phyloP scores from a whole-genome alignment of 2,888 invertebrate species.

The Aspidapion aeneum region DNA sequence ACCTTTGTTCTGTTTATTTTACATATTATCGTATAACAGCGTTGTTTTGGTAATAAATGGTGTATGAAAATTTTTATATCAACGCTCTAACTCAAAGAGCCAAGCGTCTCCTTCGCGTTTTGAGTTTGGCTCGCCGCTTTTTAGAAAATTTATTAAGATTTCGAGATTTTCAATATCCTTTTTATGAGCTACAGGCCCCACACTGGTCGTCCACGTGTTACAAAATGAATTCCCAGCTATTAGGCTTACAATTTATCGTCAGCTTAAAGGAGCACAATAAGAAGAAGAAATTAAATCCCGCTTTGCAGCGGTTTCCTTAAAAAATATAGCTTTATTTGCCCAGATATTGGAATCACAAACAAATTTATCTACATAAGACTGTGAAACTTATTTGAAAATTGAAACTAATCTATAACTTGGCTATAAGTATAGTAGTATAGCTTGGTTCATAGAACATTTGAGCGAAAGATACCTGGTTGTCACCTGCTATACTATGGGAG shows the following conservation, averaged over 20 bases:
- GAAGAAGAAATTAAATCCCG: slow-evolving; percentile 26
- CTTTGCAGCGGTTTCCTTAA: slow-evolving; percentile 24
- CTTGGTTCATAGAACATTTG: too few relatives aligned
- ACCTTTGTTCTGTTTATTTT: too few relatives aligned
- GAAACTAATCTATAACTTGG: too few relatives aligned
- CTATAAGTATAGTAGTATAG: too few relatives aligned
- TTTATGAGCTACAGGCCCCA: slow-evolving; percentile 28
- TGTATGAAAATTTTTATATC: not conserved
- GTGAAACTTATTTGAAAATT: too few relatives aligned
- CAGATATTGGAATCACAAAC: too few relatives aligned
- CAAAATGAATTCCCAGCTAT: slow-evolving; percentile 34
- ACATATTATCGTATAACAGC: too few relatives aligned
- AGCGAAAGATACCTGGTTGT: too few relatives aligned
- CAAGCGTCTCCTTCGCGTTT: not conserved
- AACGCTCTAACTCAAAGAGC: not conserved
- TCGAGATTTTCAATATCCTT: slow-evolving; percentile 33
- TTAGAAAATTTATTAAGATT: slow-evolving; percentile 29
- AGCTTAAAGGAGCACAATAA: slow-evolving; percentile 21
- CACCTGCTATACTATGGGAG: too few relatives aligned
- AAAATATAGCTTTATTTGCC: slow-evolving; percentile 31
- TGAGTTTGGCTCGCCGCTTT: slow-evolving; percentile 1
- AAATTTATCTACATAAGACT: too few relatives aligned
- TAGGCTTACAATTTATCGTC: slow-evolving; percentile 32
- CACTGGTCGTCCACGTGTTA: slow-evolving; percentile 33
- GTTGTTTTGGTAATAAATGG: too few relatives aligned